phyloP scores from a whole-genome alignment of 1,140 invertebrate genomes.

The Laodelphax striatellus region DNA sequence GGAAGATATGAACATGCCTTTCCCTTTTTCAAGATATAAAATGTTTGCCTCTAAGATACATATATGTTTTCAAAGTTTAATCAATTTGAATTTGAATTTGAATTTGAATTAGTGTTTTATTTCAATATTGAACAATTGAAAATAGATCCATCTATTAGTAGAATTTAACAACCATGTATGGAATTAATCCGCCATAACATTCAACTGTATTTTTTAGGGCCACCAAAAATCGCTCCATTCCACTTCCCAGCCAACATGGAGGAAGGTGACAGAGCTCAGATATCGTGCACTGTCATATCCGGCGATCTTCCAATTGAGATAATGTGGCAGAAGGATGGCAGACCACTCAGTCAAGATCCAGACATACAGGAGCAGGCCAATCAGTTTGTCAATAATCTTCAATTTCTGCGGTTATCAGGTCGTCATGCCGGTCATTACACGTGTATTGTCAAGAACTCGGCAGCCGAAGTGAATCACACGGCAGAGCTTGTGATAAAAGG shows the following conservation, averaged over 20 bases:
- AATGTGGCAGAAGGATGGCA: constrained; percentile 75
- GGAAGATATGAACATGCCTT: no score
- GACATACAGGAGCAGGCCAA: constrained; percentile 47
- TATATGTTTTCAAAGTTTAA: no score
- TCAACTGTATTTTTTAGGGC: constrained; percentile 45
- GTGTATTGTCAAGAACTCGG: constrained; percentile 73
- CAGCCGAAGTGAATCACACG: constrained; percentile 73
- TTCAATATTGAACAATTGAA: no score
- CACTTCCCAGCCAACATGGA: constrained; percentile 69
- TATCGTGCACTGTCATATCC: constrained; percentile 80
- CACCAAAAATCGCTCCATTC: constrained; percentile 68
- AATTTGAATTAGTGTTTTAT: no score
- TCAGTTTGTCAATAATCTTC: constrained; percentile 67
- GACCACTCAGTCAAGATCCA: constrained; percentile 54
- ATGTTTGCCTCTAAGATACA: no score
- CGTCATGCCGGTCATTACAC: constrained; percentile 78
- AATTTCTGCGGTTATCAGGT: constrained; percentile 64
- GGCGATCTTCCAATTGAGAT: constrained; percentile 84
- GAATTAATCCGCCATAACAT: no score
- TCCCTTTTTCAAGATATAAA: no score
- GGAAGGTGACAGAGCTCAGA: constrained; percentile 76
- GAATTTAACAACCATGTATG: no score
- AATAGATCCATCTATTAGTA: no score
- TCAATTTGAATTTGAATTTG: no score
- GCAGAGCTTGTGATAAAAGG: constrained; percentile 75